Evolutionary conservation across 2,113 vertebrate genomes (phyloP).

Genomic region (Rhadina sibilatrix): DNA sequence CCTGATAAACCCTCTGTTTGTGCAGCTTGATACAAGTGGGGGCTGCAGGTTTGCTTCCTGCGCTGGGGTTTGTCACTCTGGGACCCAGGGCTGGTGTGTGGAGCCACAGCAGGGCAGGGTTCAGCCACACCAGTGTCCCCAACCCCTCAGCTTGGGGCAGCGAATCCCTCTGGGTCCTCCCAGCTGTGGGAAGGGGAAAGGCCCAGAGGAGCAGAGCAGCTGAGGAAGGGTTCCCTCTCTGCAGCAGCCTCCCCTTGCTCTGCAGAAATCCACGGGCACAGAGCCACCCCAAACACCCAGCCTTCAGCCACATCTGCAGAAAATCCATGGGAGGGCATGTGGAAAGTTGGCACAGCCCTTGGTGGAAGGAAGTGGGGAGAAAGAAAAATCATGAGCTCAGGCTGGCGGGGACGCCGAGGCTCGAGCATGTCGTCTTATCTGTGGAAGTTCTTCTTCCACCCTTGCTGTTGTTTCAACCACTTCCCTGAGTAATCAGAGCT

Average conservation of each 20-base stretch:
- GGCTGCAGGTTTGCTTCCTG: slow-evolving; percentile 52
- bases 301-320: slow-evolving; percentile 38
- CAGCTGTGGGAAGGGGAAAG: neutral
- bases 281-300: slow-evolving; percentile 25
- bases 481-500: neutral
- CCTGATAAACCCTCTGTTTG: neutral
- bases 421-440: slow-evolving; percentile 31
- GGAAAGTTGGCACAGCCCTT: slow-evolving; percentile 43
- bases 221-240: neutral
- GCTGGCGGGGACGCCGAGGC: neutral
- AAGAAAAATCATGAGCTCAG: slow-evolving; percentile 46
- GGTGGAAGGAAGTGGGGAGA: slow-evolving; percentile 53
- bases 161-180: neutral
- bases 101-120: neutral
- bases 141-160: neutral
- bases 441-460: slow-evolving; percentile 40
- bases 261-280: slow-evolving; percentile 6
- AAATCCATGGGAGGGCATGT: slow-evolving; percentile 40
- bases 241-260: neutral
- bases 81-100: neutral
- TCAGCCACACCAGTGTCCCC: neutral
- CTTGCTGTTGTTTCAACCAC: slow-evolving; percentile 32
- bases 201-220: neutral
- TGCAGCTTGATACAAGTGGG: neutral
- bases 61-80: neutral